Evolutionary conservation across 2,888 invertebrate genomes (phyloP).

Genomic region (Arrhopalites spinosus): DNA sequence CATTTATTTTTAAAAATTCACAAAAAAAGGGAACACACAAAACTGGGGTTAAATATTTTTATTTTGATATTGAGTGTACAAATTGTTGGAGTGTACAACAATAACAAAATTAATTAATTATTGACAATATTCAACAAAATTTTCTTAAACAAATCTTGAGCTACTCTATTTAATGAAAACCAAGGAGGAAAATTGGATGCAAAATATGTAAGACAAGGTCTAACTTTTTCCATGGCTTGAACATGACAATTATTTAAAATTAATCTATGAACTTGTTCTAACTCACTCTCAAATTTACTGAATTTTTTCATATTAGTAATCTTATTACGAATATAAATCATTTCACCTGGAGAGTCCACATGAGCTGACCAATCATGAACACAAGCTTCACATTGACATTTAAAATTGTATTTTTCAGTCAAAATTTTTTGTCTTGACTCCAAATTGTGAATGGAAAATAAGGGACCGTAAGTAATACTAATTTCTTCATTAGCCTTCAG

Average conservation of each 20-base stretch:
- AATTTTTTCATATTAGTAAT: slow-evolving; percentile 8
- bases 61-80: too few relatives aligned
- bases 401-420: slow-evolving; percentile 49
- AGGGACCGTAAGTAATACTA: slow-evolving; percentile 52
- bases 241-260: slow-evolving; percentile 27
- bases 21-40: too few relatives aligned
- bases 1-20: too few relatives aligned
- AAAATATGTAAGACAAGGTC: slow-evolving; percentile 35
- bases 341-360: not conserved
- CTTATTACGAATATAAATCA: not conserved
- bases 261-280: slow-evolving; percentile 38
- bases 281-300: slow-evolving; percentile 18
- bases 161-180: slow-evolving; percentile 39
- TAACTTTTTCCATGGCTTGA: slow-evolving; percentile 39
- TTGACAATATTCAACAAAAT: slow-evolving; percentile 33
- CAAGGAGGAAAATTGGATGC: slow-evolving; percentile 39
- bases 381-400: slow-evolving; percentile 51
- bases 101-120: too few relatives aligned
- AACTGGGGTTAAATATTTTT: too few relatives aligned
- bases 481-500: slow-evolving; percentile 49
- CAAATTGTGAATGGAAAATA: slow-evolving; percentile 39
- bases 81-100: too few relatives aligned
- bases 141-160: slow-evolving; percentile 46
- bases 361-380: slow-evolving; percentile 38
- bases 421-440: slow-evolving; percentile 43